Evolutionary conservation across 2,113 vertebrate species (phyloP), one percentile per base, ranked within the genome.

Genomic region (Typhlomys cinereus): DNA sequence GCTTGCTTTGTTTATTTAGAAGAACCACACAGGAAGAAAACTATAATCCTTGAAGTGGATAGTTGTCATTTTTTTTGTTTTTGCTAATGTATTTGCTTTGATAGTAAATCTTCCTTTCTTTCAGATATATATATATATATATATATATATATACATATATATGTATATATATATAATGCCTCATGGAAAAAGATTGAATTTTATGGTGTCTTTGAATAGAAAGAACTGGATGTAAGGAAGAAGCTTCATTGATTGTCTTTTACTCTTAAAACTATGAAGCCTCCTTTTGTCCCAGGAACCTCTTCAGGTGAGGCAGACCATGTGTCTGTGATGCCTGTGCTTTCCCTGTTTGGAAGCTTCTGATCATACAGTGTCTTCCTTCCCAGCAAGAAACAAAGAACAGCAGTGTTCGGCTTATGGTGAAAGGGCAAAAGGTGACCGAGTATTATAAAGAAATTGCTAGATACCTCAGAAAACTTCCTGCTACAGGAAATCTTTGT

Each of bases 271-370:
- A 44, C 79, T 44, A 17, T 70, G 83, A 84, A 10, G 79, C 13
- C 3, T 61, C 64, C 13, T n/a, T 7, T 9, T 70, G 50, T 5
- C 80, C 27, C n/a, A 48, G 29, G 36, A 73, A 71, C 13, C 41
- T n/a, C 25, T 18, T 0, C 2, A 41, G 3, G 23, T 15, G 4
- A 3, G 76, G 20, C 5, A 50, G 21, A 54, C 25, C 17, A 20
- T 5, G 0, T 4, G 23, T 7, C 18, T 5, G 17, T 29, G 34
- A 23, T 5, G 29, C 3, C 6, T 25, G 1, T 54, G 48, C 41
- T 10, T 39, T 14, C 21, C 14, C 21, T 69, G 18, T 2, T 15
- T 14, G 41, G 34, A 1, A 41, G 17, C 25, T 34, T 50, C 11
- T n/a, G 2, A 27, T 29, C 8, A 2, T 27, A 20, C 66, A 6